Conservation (phyloP, 1,140 invertebrate genomes). For the Drosophila oshimai region DNA sequence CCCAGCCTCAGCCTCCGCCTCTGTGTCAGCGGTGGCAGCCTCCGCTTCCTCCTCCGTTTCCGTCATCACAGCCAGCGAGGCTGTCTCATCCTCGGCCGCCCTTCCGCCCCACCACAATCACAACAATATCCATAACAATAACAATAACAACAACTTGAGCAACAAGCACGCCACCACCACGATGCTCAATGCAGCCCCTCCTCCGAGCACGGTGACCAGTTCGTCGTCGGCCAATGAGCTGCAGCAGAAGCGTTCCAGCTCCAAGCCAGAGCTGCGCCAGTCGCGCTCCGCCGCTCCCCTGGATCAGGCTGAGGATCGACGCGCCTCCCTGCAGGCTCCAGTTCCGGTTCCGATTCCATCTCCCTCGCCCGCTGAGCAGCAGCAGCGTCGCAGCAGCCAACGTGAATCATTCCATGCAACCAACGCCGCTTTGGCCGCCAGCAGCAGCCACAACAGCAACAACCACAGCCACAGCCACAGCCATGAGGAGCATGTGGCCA, state of each 20-base stretch:
- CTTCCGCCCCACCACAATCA: constrained; percentile 15
- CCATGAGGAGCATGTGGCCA: constrained; percentile 42
- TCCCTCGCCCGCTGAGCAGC: constrained; percentile 20
- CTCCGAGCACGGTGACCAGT: constrained; percentile 28
- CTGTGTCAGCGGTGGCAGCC: constrained; percentile 6
- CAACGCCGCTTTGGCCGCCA: constrained; percentile 35
- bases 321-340: constrained; percentile 39
- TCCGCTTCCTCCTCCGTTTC: constrained; percentile 40
- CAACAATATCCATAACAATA: constrained; percentile 49
- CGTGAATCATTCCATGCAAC: constrained; percentile 73
- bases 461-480: constrained; percentile 19
- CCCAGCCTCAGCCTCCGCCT: neutral
- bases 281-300: constrained; percentile 54
- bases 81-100: constrained; percentile 7
- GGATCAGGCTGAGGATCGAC: constrained; percentile 67
- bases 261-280: constrained; percentile 65
- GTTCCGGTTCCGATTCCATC: neutral
- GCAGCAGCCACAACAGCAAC: constrained; percentile 33
- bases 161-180: constrained; percentile 69
- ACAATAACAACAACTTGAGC: constrained; percentile 54
- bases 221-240: constrained; percentile 57
- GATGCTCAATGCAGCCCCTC: constrained; percentile 50
- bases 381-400: constrained; percentile 65
- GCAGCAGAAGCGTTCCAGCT: constrained; percentile 64
- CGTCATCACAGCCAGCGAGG: constrained; percentile 17